These are phyloP conservation scores for Drosophila tanythrix DNA, from an alignment of 2,888 invertebrate species.

Conservation along the genomic window DNA sequence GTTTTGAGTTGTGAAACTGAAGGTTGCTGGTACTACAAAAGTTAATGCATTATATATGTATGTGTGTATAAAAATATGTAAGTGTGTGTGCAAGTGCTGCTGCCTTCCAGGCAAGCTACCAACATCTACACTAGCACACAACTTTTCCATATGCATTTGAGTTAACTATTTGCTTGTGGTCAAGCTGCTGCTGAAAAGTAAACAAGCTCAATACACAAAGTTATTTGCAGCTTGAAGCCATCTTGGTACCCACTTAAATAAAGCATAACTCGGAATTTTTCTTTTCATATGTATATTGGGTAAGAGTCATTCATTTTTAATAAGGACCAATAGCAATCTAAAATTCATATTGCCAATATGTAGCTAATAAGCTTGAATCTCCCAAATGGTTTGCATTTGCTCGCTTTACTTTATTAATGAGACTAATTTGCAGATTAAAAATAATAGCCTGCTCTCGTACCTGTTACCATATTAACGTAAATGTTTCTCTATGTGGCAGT, in stretches of 20 bases:
- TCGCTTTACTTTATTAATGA: background rate
- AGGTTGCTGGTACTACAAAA: conserved; percentile 21
- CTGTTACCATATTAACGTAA: conserved; percentile 16
- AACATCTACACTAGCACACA: conserved; percentile 4
- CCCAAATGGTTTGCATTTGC: background rate
- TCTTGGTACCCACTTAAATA: background rate
- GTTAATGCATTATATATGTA: conserved; percentile 18
- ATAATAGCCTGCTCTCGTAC: background rate
- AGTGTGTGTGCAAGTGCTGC: background rate
- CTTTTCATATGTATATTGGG: background rate
- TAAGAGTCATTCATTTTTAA: background rate
- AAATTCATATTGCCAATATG: background rate
- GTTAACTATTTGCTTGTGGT: conserved; percentile 14
- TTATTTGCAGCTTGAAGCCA: background rate
- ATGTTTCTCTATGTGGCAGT: background rate
- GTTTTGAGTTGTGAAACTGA: conserved; percentile 35
- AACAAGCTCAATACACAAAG: background rate
- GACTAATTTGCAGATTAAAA: conserved; percentile 15
- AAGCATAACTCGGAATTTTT: background rate
- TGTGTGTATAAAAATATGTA: background rate
- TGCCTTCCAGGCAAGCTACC: conserved; percentile 25
- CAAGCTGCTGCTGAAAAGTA: background rate
- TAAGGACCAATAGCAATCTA: background rate
- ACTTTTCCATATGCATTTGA: conserved; percentile 16
- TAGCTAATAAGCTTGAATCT: background rate